Evolutionary conservation across 2,113 vertebrate genomes (phyloP).

Genomic region (Psittacula cyanocephala): DNA sequence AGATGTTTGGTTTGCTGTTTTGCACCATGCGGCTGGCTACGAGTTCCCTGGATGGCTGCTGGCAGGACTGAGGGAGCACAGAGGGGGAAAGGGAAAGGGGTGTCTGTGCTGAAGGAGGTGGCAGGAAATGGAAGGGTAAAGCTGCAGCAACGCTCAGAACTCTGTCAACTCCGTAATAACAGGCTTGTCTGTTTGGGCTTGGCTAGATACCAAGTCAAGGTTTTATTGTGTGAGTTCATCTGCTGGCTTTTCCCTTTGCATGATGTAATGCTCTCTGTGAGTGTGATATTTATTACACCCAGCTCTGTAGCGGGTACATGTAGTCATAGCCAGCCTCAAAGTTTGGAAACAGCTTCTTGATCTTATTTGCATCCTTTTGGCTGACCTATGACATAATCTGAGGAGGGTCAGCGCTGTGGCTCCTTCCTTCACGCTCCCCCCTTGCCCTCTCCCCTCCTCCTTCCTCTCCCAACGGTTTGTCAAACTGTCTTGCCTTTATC

Average conservation of each 20-base stretch:
- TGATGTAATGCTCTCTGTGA: conserved; percentile 49
- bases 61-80: neutral
- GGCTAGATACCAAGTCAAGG: conserved; percentile 33
- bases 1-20: neutral
- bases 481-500: conserved; percentile 63
- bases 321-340: conserved; percentile 13
- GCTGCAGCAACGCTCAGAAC: neutral
- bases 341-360: conserved; percentile 27
- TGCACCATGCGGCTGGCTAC: rapidly evolving
- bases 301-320: neutral
- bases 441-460: neutral
- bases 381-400: conserved; percentile 61
- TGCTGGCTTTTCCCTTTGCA: conserved; percentile 37
- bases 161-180: neutral
- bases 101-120: neutral
- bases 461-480: conserved; percentile 18
- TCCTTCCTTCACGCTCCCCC: neutral
- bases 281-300: conserved; percentile 22
- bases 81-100: neutral
- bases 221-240: conserved; percentile 64
- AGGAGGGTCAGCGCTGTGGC: neutral
- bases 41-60: rapidly evolving
- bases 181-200: conserved; percentile 32
- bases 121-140: conserved; percentile 8
- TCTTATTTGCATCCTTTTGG: conserved; percentile 54